phyloP scores from a whole-genome alignment of 2,797 vertebrate genomes.

The Acipenser ruthenus region DNA sequence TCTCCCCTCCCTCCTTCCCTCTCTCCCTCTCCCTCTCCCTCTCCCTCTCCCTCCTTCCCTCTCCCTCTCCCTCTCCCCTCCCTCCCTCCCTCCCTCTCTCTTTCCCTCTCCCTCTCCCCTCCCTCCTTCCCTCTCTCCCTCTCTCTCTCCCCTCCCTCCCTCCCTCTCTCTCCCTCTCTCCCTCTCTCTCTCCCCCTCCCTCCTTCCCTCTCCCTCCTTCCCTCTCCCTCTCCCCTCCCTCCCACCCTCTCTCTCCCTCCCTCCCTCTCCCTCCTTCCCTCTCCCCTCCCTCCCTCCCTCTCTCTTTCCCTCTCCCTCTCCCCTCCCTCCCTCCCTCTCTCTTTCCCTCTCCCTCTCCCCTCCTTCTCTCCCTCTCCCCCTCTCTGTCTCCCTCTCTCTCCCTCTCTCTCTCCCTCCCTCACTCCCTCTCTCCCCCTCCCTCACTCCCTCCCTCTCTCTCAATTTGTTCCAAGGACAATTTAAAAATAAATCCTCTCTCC shows the following conservation, averaged over 20 bases:
- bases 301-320: slow-evolving; percentile 11
- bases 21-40: slow-evolving; percentile 9
- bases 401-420: slow-evolving; percentile 35
- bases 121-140: neutral
- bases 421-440: no score
- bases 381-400: slow-evolving; percentile 39
- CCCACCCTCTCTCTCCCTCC: no score
- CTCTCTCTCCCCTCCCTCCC: neutral
- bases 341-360: neutral
- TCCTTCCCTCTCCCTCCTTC: slow-evolving; percentile 13
- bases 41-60: slow-evolving; percentile 16
- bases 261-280: slow-evolving; percentile 15
- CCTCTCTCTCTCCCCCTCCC: slow-evolving; percentile 4
- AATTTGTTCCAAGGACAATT: no score
- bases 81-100: neutral
- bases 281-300: no score
- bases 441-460: no score
- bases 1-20: neutral
- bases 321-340: neutral
- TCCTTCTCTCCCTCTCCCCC: neutral
- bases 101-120: slow-evolving; percentile 6
- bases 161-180: slow-evolving; percentile 13
- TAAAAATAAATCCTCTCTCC: no score
- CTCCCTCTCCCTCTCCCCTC: slow-evolving; percentile 4
- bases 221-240: neutral